Evolutionary conservation across 1,140 invertebrate species (phyloP).

Genomic region (Drosophila repleta): DNA sequence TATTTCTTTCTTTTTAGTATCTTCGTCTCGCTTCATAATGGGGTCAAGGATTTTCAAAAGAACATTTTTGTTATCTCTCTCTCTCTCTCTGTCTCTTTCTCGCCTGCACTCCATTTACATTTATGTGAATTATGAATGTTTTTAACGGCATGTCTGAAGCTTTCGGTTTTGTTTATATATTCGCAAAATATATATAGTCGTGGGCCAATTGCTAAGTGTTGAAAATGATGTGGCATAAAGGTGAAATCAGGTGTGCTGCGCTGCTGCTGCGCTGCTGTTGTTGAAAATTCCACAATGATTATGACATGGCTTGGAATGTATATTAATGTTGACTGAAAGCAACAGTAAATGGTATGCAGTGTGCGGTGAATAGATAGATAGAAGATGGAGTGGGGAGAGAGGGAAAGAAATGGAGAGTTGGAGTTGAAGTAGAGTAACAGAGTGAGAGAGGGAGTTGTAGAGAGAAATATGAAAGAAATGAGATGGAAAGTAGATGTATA

Average conservation of each 20-base stretch:
- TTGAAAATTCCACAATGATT: constrained; percentile 17
- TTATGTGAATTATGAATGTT: constrained; percentile 1
- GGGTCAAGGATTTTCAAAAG: constrained; percentile 72
- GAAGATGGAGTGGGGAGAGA: background rate
- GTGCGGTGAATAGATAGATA: background rate
- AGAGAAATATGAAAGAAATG: too few relatives aligned
- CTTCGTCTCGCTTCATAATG: constrained; percentile 39
- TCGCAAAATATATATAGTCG: background rate
- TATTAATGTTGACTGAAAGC: background rate
- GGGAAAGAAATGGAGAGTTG: too few relatives aligned
- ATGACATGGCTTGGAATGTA: constrained; percentile 14
- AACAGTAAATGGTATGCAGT: background rate
- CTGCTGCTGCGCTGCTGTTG: background rate
- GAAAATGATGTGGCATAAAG: constrained; percentile 9
- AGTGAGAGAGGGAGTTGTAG: too few relatives aligned
- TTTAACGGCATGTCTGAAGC: constrained; percentile 2
- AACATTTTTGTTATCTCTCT: constrained; percentile 15
- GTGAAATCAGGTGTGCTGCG: constrained; percentile 10
- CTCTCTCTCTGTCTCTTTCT: background rate
- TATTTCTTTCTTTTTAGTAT: background rate
- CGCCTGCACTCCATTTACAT: constrained; percentile 11
- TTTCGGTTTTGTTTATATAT: background rate
- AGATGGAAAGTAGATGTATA: too few relatives aligned
- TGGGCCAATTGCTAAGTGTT: background rate
- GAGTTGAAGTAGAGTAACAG: too few relatives aligned